Conservation (phyloP, 2,888 invertebrate genomes). For the Tetragonula carbonaria region DNA sequence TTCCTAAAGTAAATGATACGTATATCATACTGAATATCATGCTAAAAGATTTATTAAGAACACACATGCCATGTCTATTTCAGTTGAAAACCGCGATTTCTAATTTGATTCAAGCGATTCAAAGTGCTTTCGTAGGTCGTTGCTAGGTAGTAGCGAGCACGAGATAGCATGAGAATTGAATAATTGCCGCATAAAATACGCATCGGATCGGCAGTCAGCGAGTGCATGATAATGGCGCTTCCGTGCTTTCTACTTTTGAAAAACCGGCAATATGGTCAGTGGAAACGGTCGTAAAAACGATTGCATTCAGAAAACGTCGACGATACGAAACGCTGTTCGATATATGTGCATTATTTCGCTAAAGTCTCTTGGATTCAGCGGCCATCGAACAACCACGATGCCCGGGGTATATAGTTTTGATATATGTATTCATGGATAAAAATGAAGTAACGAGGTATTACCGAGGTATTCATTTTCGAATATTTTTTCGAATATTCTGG, state of each 20-base stretch:
- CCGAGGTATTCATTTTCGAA: no score
- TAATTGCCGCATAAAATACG: slow-evolving; percentile 66
- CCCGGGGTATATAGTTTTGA: not conserved
- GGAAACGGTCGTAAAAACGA: slow-evolving; percentile 56
- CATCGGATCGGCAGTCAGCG: slow-evolving; percentile 37
- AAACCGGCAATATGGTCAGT: slow-evolving; percentile 33
- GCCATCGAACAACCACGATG: not conserved
- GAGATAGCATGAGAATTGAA: slow-evolving; percentile 57
- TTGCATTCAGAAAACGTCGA: slow-evolving; percentile 48
- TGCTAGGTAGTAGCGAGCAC: not conserved
- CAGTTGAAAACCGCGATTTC: no score
- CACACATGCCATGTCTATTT: no score
- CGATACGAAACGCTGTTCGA: slow-evolving; percentile 18
- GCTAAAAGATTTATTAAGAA: no score
- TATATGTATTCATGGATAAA: not conserved
- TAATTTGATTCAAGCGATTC: no score
- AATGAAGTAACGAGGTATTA: not conserved
- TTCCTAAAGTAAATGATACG: no score
- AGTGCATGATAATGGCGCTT: slow-evolving; percentile 49
- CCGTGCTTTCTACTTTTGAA: slow-evolving; percentile 38
- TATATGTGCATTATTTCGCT: slow-evolving; percentile 41
- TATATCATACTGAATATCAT: no score
- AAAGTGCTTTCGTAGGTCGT: no score
- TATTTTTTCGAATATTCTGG: not conserved
- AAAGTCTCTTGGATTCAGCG: not conserved